Evolutionary conservation across 1,140 invertebrate genomes (phyloP).

Genomic region (Aphidius ervi): DNA sequence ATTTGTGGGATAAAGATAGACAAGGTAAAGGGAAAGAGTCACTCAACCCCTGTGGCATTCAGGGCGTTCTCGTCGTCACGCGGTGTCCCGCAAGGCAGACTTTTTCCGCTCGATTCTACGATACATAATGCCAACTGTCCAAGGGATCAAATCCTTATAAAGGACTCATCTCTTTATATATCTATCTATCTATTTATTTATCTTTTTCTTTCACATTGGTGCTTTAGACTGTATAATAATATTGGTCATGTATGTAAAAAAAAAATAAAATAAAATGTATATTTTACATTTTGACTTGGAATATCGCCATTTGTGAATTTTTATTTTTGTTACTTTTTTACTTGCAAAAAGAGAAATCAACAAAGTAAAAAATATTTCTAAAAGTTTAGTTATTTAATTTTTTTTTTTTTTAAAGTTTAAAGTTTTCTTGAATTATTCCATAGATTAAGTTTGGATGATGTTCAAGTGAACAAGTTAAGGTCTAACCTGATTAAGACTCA

Average conservation of each 20-base stretch:
- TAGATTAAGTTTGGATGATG: conserved; percentile 16
- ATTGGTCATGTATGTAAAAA: too few relatives aligned
- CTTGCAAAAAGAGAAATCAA: too few relatives aligned
- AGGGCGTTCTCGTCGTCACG: not conserved
- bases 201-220: too few relatives aligned
- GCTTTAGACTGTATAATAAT: too few relatives aligned
- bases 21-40: conserved; percentile 24
- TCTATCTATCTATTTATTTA: not conserved
- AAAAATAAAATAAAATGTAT: too few relatives aligned
- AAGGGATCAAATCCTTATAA: conserved; percentile 41
- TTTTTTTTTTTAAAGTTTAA: conserved; percentile 25
- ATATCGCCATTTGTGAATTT: too few relatives aligned
- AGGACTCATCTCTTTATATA: conserved; percentile 19
- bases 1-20: not conserved
- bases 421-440: conserved; percentile 26
- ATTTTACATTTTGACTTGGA: too few relatives aligned
- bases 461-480: conserved; percentile 17
- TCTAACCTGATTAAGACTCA: conserved; percentile 39
- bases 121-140: conserved; percentile 34
- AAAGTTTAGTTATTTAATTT: not conserved
- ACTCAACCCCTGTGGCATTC: conserved; percentile 10
- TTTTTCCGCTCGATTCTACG: conserved; percentile 27
- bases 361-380: too few relatives aligned
- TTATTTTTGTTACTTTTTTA: too few relatives aligned
- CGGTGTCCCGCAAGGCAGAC: conserved; percentile 27